These are phyloP conservation scores for Nibea coibor DNA, from an alignment of 2,113 vertebrate genomes.

Conservation along the genomic window DNA sequence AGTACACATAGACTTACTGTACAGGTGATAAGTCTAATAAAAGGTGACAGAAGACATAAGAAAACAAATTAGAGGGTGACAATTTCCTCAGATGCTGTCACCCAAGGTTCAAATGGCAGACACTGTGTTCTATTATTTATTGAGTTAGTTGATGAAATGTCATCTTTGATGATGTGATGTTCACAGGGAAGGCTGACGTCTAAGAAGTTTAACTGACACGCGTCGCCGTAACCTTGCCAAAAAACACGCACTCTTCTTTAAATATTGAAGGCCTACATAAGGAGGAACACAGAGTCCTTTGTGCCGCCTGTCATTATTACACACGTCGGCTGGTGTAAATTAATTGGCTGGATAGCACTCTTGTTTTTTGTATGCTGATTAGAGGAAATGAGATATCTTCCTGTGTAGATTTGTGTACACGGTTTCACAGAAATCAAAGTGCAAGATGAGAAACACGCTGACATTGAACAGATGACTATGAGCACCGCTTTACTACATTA, in stretches of 20 bases:
- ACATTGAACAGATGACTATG: background rate
- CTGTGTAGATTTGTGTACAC: constrained; percentile 1
- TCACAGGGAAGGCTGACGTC: constrained; percentile 68
- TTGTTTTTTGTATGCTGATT: constrained; percentile 60
- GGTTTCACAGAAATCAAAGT: constrained; percentile 13
- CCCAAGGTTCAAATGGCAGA: constrained; percentile 68
- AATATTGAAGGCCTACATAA: constrained; percentile 80
- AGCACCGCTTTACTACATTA: background rate
- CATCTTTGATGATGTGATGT: constrained; percentile 74
- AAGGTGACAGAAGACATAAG: constrained; percentile 70
- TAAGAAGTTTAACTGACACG: constrained; percentile 75
- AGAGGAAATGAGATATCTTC: constrained; percentile 47
- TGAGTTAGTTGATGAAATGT: constrained; percentile 77
- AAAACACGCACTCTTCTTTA: constrained; percentile 72
- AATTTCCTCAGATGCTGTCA: constrained; percentile 74
- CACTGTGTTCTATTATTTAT: constrained; percentile 81
- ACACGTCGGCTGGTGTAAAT: constrained; percentile 70
- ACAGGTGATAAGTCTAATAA: constrained; percentile 72
- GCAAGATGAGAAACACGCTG: constrained; percentile 3
- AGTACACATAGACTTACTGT: constrained; percentile 25
- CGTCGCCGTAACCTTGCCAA: constrained; percentile 62
- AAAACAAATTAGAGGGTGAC: constrained; percentile 76
- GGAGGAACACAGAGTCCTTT: constrained; percentile 68
- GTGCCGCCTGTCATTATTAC: constrained; percentile 71
- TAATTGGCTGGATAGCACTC: constrained; percentile 70